Base-by-base conservation (phyloP, 2,888 invertebrate species). In the Acronicta aceris region DNA sequence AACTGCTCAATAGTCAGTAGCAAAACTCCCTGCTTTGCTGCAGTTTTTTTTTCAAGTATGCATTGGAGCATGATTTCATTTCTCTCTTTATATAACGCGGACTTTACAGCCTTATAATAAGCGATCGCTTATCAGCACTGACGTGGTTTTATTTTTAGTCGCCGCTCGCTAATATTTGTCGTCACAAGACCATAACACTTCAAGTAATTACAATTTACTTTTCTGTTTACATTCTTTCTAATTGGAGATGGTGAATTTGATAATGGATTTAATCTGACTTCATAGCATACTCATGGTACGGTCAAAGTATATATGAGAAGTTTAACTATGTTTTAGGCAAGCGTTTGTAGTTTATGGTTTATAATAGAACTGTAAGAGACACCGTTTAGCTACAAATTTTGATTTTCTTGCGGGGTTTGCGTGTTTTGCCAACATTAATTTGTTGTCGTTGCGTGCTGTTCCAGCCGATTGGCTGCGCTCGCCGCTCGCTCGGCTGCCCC, bases 341-440 rank as follows among this genome's bases (percentile, higher is more conserved):
- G 45, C 30, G 15, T 55, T 63, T 50, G 53, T 27, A 38, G 38
- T 9, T 45, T 13, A 56, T 17, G 21, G 21, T 47, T 54, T 45
- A 17, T 36, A 45, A 58, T 33, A 68, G 38, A 33, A 42, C 46
- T 43, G 54, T 61, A 42, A 30, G 57, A 70, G 74, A 70, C 70
- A 79, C 85, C 82, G 84, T 82, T 87, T 84, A 78, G 71, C 68
- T 78, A 77, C 72, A 66, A 77, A 79, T 74, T 83, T 75, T 83
- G 81, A 64, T 70, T 67, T 83, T 80, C 79, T 79, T 65, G 76
- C 65, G 71, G 65, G 47, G 67, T 66, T 81, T 73, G 90, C 91
- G 86, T 92, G 91, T 81, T 76, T 65, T 60, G 63, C 70, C 69
- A 77, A 79, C 78, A 83, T 89, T 87, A 85, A 83, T 87, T 85